Percentiles rank a stretch among this genome's conserved stretches.
Evolutionary conservation across 37 sponge, comb jelly and placozoan genomes (phyloP).

Genomic region (Agelas oroides): DNA sequence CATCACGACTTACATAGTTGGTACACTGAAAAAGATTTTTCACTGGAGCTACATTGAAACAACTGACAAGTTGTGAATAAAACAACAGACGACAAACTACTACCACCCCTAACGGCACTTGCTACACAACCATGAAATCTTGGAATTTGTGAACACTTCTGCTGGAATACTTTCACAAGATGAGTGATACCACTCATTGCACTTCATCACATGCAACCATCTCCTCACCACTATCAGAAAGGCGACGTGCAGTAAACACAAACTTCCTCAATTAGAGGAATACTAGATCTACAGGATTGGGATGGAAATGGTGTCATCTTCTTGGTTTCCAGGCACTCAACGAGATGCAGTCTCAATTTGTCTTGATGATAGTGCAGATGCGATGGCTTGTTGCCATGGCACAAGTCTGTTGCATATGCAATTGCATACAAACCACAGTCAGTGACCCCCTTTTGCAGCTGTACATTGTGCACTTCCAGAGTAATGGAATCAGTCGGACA

Average conservation of each 20-base stretch:
- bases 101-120: no score
- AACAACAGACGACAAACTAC: no score
- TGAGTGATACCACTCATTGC: background rate
- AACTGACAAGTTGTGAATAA: no score
- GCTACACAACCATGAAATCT: no score
- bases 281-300: no score
- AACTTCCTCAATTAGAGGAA: background rate
- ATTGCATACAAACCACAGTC: slow-evolving; percentile 31
- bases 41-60: no score
- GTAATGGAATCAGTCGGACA: background rate
- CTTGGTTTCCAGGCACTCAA: slow-evolving; percentile 4
- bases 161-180: slow-evolving; percentile 10
- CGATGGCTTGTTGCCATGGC: slow-evolving; percentile 17
- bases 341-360: slow-evolving; percentile 11
- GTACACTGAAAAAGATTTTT: no score
- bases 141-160: no score
- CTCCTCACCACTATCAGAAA: background rate
- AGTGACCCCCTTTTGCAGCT: background rate
- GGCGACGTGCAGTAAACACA: slow-evolving; percentile 2
- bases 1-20: no score
- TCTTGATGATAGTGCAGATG: background rate
- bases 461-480: background rate
- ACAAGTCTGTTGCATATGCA: slow-evolving; percentile 3
- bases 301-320: slow-evolving; percentile 11
- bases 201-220: background rate